Evolutionary conservation across 2,113 vertebrate species (phyloP).

Genomic region (Progne subis): DNA sequence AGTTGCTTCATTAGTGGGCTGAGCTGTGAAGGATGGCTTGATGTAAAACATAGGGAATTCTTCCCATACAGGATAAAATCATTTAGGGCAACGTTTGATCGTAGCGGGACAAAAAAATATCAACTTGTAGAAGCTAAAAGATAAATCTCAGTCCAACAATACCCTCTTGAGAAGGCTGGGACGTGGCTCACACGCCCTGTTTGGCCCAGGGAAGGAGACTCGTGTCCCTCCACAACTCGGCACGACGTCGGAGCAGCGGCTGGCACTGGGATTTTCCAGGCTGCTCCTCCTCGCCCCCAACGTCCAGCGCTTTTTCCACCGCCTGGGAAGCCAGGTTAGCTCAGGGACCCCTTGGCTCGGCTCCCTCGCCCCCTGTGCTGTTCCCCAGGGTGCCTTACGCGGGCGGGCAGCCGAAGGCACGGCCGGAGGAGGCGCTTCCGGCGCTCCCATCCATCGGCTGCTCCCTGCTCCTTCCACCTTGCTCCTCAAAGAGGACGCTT

Average conservation of each 20-base stretch:
- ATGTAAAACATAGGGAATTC: neutral
- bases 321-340: conserved; percentile 38
- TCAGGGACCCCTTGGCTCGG: conserved; percentile 61
- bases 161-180: neutral
- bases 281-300: neutral
- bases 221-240: neutral
- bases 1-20: neutral
- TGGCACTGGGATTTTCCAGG: neutral
- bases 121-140: neutral
- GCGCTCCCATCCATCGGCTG: neutral
- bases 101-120: neutral
- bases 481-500: neutral
- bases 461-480: neutral
- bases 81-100: neutral
- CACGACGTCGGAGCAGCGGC: fast-evolving
- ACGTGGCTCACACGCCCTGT: neutral
- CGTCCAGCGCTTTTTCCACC: neutral
- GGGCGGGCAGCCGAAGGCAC: conserved; percentile 10
- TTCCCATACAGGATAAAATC: neutral
- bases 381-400: conserved; percentile 45
- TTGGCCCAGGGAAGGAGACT: neutral
- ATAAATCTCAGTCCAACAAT: neutral
- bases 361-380: neutral
- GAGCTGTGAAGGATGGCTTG: neutral
- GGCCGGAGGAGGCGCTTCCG: neutral